Conservation (phyloP, 1,140 invertebrate genomes). For the Episyrphus balteatus region DNA sequence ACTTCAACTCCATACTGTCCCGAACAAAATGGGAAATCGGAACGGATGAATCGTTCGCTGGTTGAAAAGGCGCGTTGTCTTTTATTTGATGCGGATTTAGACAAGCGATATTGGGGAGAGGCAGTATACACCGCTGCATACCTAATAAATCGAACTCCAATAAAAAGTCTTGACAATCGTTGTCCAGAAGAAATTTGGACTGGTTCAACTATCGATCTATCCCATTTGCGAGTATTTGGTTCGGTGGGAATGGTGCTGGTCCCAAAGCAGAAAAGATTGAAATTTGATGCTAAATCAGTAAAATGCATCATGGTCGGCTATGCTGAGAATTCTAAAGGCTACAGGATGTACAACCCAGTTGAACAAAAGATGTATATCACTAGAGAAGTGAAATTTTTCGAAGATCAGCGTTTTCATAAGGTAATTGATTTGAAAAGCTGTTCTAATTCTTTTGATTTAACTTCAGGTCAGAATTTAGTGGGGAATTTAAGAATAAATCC, state of each 20-base stretch:
- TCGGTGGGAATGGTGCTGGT: constrained; percentile 29
- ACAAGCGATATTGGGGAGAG: constrained; percentile 37
- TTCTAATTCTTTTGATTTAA: constrained; percentile 7
- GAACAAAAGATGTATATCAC: constrained; percentile 14
- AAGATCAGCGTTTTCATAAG: constrained; percentile 12
- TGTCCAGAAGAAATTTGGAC: constrained; percentile 24
- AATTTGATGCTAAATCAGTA: constrained; percentile 24
- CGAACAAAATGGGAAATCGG: constrained; percentile 23
- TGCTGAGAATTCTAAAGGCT: constrained; percentile 26
- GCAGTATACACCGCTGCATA: constrained; percentile 22
- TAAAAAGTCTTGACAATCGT: constrained; percentile 5
- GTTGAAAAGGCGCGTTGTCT: constrained; percentile 15
- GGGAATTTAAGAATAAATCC: neutral
- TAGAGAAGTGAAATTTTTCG: constrained; percentile 23
- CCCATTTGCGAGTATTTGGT: constrained; percentile 35
- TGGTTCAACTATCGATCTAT: constrained; percentile 17
- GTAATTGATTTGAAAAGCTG: neutral
- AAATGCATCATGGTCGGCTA: constrained; percentile 36
- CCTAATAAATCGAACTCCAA: constrained; percentile 7
- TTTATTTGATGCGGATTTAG: constrained; percentile 21
- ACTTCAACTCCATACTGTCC: constrained; percentile 16
- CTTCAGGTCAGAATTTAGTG: constrained; percentile 29
- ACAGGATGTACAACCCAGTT: constrained; percentile 26
- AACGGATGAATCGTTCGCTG: constrained; percentile 21
- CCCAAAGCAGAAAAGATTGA: constrained; percentile 24